Conservation (phyloP, 2,888 invertebrate species). For the Sycophila texana region DNA sequence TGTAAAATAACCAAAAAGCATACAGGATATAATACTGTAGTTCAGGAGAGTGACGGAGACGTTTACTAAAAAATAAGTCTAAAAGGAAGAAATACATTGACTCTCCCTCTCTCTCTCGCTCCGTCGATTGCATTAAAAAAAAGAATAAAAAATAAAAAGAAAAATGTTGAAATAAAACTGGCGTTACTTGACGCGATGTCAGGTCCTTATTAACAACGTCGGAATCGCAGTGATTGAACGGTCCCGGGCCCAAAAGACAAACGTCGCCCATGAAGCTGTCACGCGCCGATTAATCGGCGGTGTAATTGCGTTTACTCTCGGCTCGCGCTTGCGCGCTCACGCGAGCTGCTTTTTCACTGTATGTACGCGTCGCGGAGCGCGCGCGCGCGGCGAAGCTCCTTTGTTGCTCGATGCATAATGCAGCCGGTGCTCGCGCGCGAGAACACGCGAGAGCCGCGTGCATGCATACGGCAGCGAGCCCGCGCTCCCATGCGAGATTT, state of each 20-base stretch:
- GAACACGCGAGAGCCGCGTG: conserved; percentile 4
- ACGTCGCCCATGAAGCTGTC: conserved; percentile 39
- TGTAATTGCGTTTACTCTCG: conserved; percentile 47
- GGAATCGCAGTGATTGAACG: background rate
- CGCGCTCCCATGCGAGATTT: too few species aligned
- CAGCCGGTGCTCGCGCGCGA: conserved; percentile 1
- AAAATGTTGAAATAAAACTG: too few species aligned
- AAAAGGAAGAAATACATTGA: too few species aligned
- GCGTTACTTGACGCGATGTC: too few species aligned
- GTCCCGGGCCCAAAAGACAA: conserved; percentile 14
- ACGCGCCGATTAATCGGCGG: conserved; percentile 42
- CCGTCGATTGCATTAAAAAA: too few species aligned
- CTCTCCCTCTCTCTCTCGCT: too few species aligned
- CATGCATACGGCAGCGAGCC: background rate
- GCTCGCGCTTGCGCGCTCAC: conserved; percentile 3
- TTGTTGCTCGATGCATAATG: conserved; percentile 21
- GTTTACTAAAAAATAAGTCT: too few species aligned
- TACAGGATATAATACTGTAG: too few species aligned
- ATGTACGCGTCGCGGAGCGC: conserved; percentile 4
- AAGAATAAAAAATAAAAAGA: too few species aligned
- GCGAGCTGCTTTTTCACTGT: conserved; percentile 27
- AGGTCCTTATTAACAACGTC: too few species aligned
- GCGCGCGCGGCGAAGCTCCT: conserved; percentile 2
- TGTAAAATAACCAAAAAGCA: too few species aligned
- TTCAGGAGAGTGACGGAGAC: too few species aligned